Evolutionary conservation across 2,113 vertebrate species (phyloP), one percentile per base, ranked within the genome.

Genomic region (Cettia cetti): DNA sequence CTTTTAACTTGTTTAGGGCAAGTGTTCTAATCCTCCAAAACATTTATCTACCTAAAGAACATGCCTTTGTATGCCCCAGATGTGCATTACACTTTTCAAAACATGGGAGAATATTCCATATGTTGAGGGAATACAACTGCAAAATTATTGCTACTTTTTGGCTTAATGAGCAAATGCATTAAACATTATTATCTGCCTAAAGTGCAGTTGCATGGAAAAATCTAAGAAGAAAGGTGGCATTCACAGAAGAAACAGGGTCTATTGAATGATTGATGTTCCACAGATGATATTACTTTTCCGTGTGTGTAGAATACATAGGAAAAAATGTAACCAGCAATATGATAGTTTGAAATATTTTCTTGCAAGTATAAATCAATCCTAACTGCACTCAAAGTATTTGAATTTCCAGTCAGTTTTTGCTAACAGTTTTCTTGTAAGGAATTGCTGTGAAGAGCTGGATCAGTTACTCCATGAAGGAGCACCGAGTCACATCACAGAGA

Each of bases 241-340:
- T 87, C 44, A 52, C 49, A 21, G n/a, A 79, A 89, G 83, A 71
- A 94, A 53, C 1, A 1, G 35, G 24, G 35, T 22, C 59, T 84
- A 4, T 8, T 23, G 47, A 35, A 75, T 91, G 86, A 94, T 50
- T 89, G 86, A 95, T 93, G 84, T 15, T 69, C 47, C 78, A 53
- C 54, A 74, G 59, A 59, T 87, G 81, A n/a, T 82, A 96, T 90
- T 95, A 82, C 70, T 95, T 96, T 95, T 91, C 89, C 45, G 0
- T 91, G 64, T 80, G 74, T 52, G 82, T 54, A 92, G 52, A 86
- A 89, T 35, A 89, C 88, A 92, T 76, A 91, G 76, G 86, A 70
- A 94, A 95, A 94, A 76, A 83, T 0, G 5, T 75, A 91, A 82
- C 15, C 35, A 95, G 91, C 61, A 86, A 68, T 13, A 84, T 60